Evolutionary conservation across 2,797 vertebrate species (phyloP).

Genomic region (Enteromius mattozi): DNA sequence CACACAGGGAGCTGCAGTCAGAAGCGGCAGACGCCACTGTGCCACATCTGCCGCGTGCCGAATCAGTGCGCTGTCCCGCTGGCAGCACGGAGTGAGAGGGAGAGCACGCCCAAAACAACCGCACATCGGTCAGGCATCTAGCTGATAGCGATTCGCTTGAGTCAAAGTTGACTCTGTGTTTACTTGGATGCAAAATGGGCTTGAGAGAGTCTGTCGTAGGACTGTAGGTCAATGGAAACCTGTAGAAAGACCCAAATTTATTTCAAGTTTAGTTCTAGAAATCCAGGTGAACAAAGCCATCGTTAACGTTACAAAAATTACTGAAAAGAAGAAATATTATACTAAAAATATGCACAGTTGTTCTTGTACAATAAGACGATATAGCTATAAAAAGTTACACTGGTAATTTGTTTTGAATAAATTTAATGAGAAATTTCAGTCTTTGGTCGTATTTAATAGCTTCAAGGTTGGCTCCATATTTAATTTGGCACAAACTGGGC

Average conservation of each 20-base stretch:
- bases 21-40: conserved; percentile 50
- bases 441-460: neutral
- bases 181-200: neutral
- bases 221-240: neutral
- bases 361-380: neutral
- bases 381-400: neutral
- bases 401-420: neutral
- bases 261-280: neutral
- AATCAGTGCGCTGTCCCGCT: conserved; percentile 49
- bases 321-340: neutral
- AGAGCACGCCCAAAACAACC: neutral
- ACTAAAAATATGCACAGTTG: neutral
- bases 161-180: neutral
- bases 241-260: neutral
- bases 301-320: no score
- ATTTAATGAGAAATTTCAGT: neutral
- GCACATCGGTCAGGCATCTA: conserved; percentile 1
- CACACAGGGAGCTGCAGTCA: conserved; percentile 58
- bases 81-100: conserved; percentile 36
- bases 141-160: neutral
- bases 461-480: neutral
- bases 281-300: neutral
- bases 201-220: neutral
- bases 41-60: conserved; percentile 59
- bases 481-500: neutral